Evolutionary conservation across 2,888 invertebrate genomes (phyloP), one percentile per base, ranked within the genome.

Genomic region (Phlogophora meticulosa): DNA sequence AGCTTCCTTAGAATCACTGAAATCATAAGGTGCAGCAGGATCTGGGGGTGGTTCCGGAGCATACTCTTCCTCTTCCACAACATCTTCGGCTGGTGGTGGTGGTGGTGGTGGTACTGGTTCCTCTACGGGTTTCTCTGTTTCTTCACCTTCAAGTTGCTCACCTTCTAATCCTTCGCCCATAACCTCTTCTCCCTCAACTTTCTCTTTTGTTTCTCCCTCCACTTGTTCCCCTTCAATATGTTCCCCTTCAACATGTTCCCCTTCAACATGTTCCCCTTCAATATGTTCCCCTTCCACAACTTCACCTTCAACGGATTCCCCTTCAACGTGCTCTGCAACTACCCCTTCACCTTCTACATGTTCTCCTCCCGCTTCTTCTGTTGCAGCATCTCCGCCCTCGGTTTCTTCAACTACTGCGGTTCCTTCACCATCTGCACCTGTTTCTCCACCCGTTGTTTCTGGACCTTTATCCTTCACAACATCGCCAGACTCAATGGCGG

Each of bases 1-100:
- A 45, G 89, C 90, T 91, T 95, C 95, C 69, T 86, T 84, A 7
- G 93, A 93, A 66, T 94, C 94, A 62, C 80, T 89, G 34, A 94
- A 91, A 79, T 92, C 76, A 63, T 86, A 93, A 7, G 95, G 94
- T 28, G 93, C 95, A 34, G 91, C 76, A n/a, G 95, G 95, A 78
- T 95, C 94, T 10, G 92, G 92, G 7, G 93, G 93, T 34, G 92
- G 92, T 76, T 90, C 90, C 77, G 91, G 93, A 11, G 87, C 83
- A 69, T 85, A 92, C 42, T 42, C 78, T 81, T 93, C 93, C 73
- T 93, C 91, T 76, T 91, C 93, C 36, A 89, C 86, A 20, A 74
- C 72, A 58, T 84, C 85, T 51, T 88, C 87, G 34, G 68, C 68
- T 46, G 72, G 60, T 59, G 78, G 65, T 68, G 81, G 74, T 45